Evolutionary conservation across 2,797 vertebrate species (phyloP), one percentile per base, ranked within the genome.

Genomic region (Pelodytes ibericus): DNA sequence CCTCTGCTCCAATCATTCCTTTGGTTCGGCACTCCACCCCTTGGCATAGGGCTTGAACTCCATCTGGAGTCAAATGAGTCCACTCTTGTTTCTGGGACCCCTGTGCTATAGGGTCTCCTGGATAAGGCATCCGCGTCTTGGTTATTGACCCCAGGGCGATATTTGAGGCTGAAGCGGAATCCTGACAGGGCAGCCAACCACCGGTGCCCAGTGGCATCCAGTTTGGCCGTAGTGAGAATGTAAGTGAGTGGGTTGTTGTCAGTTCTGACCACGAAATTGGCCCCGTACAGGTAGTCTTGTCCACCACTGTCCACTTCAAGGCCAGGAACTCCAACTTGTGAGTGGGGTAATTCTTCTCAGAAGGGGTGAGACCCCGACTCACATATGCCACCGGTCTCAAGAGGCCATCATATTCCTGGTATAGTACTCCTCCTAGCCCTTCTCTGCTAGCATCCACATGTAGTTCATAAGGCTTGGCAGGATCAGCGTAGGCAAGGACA

Each of bases 21-120:
- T n/a, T n/a, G n/a, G n/a, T n/a, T n/a, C n/a, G n/a, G n/a, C n/a
- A n/a, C n/a, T n/a, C n/a, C n/a, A n/a, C n/a, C n/a, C n/a, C 13
- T 58, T n/a, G 31, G 13, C 60, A 63, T 13, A 63, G n/a, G 31
- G 60, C 60, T 63, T n/a, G 20, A 6, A 63, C 60, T 63, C 30
- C 31, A 18, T 18, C 31, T 20, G 31, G 60, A 63, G 39, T 31
- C 31, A n/a, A n/a, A n/a, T 63, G 30, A 36, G 10, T 31, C 18
- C 30, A 36, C n/a, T 63, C 20, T n/a, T n/a, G n/a, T 8, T 63
- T 15, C 6, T 36, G n/a, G n/a, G n/a, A n/a, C n/a, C n/a, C 60
- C 0, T 24, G 36, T 2, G 18, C 24, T 0, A 22, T 31, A 44
- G 41, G 41, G 59, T 15, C 29, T 31, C 29, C 60, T 36, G 22